A percentile compares a stretch with the other conserved stretches of the same genome.
Evolutionary conservation across 1,140 invertebrate species (phyloP).

Genomic region (Mycetomoellerius zeteki): DNA sequence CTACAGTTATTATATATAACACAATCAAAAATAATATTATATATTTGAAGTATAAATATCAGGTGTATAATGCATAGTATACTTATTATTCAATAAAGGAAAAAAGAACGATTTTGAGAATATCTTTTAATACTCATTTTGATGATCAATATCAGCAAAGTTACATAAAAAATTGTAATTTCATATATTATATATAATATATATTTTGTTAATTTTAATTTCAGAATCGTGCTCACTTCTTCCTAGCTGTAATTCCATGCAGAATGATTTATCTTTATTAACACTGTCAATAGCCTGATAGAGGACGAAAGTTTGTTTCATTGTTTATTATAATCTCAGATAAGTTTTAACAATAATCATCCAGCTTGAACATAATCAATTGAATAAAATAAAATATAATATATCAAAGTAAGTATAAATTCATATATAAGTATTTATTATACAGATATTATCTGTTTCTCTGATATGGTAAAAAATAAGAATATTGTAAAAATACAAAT

Average conservation of each 20-base stretch:
- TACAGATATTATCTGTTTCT: neutral
- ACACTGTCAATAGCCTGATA: too few relatives aligned
- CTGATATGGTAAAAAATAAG: neutral
- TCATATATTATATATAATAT: too few relatives aligned
- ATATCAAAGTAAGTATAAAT: neutral
- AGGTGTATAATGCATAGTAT: neutral
- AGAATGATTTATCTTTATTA: too few relatives aligned
- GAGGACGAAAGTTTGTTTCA: too few relatives aligned
- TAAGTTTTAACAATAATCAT: too few relatives aligned
- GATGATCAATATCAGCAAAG: too few relatives aligned
- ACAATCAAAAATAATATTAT: neutral
- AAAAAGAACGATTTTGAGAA: neutral
- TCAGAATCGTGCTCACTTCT: too few relatives aligned
- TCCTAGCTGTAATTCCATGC: too few relatives aligned
- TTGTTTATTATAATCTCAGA: too few relatives aligned
- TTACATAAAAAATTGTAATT: too few relatives aligned
- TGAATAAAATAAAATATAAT: constrained; percentile 1
- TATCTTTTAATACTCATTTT: neutral
- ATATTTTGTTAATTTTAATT: too few relatives aligned
- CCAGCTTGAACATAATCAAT: neutral
- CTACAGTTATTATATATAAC: neutral
- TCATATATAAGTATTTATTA: neutral
- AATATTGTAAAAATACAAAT: constrained; percentile 2
- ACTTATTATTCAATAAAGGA: neutral
- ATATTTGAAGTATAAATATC: neutral